These are phyloP conservation scores for Palaemon carinicauda DNA, from an alignment of 1,140 invertebrate species.

Conservation along the genomic window DNA sequence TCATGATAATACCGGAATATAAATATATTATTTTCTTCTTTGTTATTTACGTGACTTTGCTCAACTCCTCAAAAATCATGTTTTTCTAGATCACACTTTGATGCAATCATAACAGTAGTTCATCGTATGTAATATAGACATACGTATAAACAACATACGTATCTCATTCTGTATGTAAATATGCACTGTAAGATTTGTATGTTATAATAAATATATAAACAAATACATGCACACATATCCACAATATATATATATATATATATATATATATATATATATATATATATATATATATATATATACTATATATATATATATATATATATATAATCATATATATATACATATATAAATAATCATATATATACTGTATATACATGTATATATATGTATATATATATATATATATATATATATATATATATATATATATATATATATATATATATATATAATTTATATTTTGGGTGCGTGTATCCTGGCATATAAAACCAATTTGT, in stretches of 20 bases:
- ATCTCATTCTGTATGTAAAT: no score
- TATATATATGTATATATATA: no score
- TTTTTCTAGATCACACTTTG: no score
- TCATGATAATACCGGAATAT: no score
- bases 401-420: no score
- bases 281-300: neutral
- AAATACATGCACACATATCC: neutral
- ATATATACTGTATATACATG: no score
- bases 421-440: neutral
- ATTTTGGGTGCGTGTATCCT: neutral
- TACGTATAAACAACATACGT: no score
- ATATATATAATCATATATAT: neutral
- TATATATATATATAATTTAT: slow-evolving; percentile 10
- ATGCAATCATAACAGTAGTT: no score
- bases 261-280: neutral
- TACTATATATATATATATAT: neutral
- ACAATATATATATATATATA: neutral
- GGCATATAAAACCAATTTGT: neutral
- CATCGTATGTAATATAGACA: neutral
- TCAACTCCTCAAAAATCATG: no score
- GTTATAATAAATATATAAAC: neutral
- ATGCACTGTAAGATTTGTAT: neutral
- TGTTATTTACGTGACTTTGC: no score
- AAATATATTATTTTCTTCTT: no score
- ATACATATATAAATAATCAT: no score